Percentiles rank a stretch among this genome's conserved stretches.
Conservation (phyloP, 1,140 invertebrate genomes). For the Reticulitermes speratus region DNA sequence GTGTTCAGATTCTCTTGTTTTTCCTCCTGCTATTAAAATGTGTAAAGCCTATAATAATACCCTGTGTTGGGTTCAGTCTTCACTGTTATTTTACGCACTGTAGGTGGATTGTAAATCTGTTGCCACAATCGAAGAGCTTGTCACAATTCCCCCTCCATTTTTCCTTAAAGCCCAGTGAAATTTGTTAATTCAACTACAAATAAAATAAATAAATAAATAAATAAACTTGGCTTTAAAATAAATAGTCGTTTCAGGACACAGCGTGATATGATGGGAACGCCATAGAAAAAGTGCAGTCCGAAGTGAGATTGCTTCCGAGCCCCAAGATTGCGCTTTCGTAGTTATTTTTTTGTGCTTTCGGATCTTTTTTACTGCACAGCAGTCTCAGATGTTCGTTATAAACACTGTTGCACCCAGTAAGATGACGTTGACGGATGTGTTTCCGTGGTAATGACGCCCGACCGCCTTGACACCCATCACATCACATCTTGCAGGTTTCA, state of each 20-base stretch:
- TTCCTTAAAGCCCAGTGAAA: no score
- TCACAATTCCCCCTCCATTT: no score
- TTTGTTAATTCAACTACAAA: no score
- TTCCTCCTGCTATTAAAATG: no score
- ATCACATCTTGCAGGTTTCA: background rate
- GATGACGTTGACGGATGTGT: conserved; percentile 3
- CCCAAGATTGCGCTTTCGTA: background rate
- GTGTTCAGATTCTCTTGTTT: no score
- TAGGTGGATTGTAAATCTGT: no score
- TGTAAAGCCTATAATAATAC: no score
- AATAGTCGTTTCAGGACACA: background rate
- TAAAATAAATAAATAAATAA: background rate
- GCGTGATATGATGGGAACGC: background rate
- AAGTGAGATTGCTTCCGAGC: background rate
- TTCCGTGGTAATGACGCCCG: background rate
- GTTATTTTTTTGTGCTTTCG: background rate
- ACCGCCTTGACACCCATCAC: conserved; percentile 12
- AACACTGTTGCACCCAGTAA: background rate
- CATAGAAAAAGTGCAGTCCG: background rate
- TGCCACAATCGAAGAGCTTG: no score
- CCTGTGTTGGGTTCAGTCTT: no score
- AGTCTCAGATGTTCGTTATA: background rate
- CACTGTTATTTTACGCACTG: no score
- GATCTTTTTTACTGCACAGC: background rate
- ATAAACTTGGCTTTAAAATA: background rate